phyloP scores from a whole-genome alignment of 1,140 invertebrate species.

The Drosophila burlai region DNA sequence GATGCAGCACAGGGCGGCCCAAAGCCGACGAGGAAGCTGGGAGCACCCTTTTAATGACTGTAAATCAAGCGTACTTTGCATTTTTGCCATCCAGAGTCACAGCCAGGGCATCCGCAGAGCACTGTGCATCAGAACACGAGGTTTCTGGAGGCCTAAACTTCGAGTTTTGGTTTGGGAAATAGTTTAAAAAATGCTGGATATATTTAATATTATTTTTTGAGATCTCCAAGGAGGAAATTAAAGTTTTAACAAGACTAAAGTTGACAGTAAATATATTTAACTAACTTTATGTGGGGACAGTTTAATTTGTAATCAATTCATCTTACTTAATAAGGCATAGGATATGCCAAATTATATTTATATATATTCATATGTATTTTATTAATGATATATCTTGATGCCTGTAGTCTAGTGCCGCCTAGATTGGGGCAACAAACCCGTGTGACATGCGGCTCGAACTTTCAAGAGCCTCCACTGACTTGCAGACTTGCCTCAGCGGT shows the following conservation, averaged over 20 bases:
- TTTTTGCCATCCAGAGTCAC: slow-evolving; percentile 64
- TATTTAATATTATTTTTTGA: neutral
- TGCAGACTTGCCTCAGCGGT: slow-evolving; percentile 48
- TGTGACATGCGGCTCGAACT: slow-evolving; percentile 76
- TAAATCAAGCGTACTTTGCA: slow-evolving; percentile 82
- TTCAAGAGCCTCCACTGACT: slow-evolving; percentile 62
- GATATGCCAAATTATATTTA: no score
- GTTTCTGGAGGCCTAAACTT: neutral
- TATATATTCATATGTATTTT: neutral
- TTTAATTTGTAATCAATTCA: no score
- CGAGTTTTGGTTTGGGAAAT: neutral
- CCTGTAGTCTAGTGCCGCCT: slow-evolving; percentile 25
- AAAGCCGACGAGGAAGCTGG: slow-evolving; percentile 4
- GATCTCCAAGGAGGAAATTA: no score
- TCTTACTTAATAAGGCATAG: neutral
- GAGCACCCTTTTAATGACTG: slow-evolving; percentile 70
- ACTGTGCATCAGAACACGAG: slow-evolving; percentile 18
- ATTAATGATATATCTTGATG: neutral
- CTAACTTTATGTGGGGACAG: no score
- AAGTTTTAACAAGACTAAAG: no score
- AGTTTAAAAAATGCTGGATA: neutral
- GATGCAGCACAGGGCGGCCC: slow-evolving; percentile 13
- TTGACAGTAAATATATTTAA: no score
- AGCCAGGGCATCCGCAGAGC: slow-evolving; percentile 37
- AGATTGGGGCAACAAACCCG: slow-evolving; percentile 71